Conservation (phyloP, 2,113 vertebrate species). For the Larimichthys crocea region DNA sequence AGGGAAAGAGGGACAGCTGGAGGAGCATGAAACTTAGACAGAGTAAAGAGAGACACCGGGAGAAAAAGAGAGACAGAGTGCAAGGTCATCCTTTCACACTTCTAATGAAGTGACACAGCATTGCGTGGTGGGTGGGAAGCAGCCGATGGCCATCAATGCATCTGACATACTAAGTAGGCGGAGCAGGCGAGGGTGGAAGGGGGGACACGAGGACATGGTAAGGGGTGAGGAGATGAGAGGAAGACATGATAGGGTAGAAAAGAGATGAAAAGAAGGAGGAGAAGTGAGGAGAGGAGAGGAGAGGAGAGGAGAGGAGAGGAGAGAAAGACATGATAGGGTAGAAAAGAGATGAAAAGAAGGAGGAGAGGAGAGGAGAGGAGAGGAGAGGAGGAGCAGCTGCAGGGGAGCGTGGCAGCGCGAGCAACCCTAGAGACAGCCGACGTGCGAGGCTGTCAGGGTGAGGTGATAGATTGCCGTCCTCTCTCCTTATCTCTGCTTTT, state of each 20-base stretch:
- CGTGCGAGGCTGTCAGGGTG: constrained; percentile 59
- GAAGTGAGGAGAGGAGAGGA: constrained; percentile 14
- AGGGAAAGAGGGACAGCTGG: constrained; percentile 53
- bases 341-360: constrained; percentile 51
- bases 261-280: constrained; percentile 53
- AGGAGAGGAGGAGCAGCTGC: constrained; percentile 52
- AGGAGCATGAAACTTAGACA: constrained; percentile 52
- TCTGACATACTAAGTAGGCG: constrained; percentile 55
- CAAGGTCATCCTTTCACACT: constrained; percentile 76
- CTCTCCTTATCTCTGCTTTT: constrained; percentile 72
- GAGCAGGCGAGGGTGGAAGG: constrained; percentile 25
- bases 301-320: constrained; percentile 12
- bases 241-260: constrained; percentile 14
- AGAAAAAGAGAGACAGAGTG: constrained; percentile 52
- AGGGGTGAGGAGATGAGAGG: constrained; percentile 30
- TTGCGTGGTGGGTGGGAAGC: constrained; percentile 40
- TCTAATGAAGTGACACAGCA: constrained; percentile 80
- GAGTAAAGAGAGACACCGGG: constrained; percentile 39
- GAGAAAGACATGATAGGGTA: constrained; percentile 15
- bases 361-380: constrained; percentile 21
- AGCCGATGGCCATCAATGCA: constrained; percentile 61
- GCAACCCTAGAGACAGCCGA: constrained; percentile 50
- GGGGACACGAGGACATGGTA: constrained; percentile 21
- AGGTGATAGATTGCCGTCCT: constrained; percentile 74
- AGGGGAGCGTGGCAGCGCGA: constrained; percentile 50